Evolutionary conservation across 2,888 invertebrate genomes (phyloP).

Genomic region (Acrobasis consociella): DNA sequence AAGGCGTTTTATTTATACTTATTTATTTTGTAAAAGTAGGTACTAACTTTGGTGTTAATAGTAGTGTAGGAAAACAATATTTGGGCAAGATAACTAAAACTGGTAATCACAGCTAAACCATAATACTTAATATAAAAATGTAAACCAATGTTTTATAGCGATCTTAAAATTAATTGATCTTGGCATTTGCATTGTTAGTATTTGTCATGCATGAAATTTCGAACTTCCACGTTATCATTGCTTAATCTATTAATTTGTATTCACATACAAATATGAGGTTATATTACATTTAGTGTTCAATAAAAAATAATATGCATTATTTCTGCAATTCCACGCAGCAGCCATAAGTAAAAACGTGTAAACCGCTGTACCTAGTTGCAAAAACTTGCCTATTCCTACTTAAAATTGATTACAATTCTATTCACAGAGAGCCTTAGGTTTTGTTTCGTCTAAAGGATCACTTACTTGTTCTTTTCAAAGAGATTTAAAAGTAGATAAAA

Average conservation of each 20-base stretch:
- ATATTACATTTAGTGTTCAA: too few species aligned
- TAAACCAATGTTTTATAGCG: background rate
- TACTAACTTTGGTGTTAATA: slow-evolving; percentile 15
- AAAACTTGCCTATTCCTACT: slow-evolving; percentile 29
- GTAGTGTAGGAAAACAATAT: slow-evolving; percentile 1
- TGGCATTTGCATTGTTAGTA: too few species aligned
- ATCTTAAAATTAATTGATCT: too few species aligned
- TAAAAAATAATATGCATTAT: too few species aligned
- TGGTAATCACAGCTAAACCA: slow-evolving; percentile 10
- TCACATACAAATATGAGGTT: too few species aligned
- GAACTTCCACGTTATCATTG: too few species aligned
- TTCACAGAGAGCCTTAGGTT: background rate
- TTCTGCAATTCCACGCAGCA: background rate
- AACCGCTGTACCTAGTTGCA: slow-evolving; percentile 21
- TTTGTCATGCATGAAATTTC: too few species aligned
- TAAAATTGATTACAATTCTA: background rate
- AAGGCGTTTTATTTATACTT: background rate
- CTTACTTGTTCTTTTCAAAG: too few species aligned
- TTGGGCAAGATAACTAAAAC: slow-evolving; percentile 11
- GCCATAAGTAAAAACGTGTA: slow-evolving; percentile 2
- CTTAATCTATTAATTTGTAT: too few species aligned
- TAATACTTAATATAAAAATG: background rate
- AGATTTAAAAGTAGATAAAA: too few species aligned
- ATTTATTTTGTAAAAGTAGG: slow-evolving; percentile 3
- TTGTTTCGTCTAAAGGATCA: background rate